These are phyloP conservation scores for Cryptosula pallasiana DNA, from an alignment of 2,888 invertebrate species.

Conservation along the genomic window DNA sequence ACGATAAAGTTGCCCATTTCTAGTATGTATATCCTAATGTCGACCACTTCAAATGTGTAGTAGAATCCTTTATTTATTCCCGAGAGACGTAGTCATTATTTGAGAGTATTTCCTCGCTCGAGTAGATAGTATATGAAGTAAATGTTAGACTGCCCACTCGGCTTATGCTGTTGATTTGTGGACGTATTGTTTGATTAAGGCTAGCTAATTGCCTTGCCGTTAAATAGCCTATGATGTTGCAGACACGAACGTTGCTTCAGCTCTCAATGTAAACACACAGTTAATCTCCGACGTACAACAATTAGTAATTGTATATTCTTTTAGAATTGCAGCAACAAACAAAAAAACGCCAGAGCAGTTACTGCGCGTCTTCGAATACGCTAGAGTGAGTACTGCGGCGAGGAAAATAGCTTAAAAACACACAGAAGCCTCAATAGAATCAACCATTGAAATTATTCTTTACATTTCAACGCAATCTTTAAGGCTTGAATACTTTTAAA, in stretches of 20 bases:
- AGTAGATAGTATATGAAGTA: too few species aligned
- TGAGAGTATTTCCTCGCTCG: too few species aligned
- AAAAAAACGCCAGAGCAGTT: too few species aligned
- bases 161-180: constrained; percentile 21
- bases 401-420: too few species aligned
- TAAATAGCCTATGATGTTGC: background rate
- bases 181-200: constrained; percentile 4
- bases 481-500: background rate
- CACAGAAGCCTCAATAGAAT: background rate
- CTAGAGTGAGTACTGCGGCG: too few species aligned
- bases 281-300: background rate
- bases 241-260: background rate
- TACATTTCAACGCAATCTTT: background rate
- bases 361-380: too few species aligned
- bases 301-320: background rate
- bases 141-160: too few species aligned
- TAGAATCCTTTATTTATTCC: too few species aligned
- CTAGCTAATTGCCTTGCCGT: background rate
- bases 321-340: background rate
- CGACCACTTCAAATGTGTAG: too few species aligned
- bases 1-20: too few species aligned
- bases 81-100: too few species aligned
- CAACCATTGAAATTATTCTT: background rate
- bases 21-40: too few species aligned
- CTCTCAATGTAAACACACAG: background rate